Percentiles rank a stretch among this genome's conserved stretches.
Evolutionary conservation across 2,113 vertebrate genomes (phyloP).

Genomic region (Rhadina sibilatrix): DNA sequence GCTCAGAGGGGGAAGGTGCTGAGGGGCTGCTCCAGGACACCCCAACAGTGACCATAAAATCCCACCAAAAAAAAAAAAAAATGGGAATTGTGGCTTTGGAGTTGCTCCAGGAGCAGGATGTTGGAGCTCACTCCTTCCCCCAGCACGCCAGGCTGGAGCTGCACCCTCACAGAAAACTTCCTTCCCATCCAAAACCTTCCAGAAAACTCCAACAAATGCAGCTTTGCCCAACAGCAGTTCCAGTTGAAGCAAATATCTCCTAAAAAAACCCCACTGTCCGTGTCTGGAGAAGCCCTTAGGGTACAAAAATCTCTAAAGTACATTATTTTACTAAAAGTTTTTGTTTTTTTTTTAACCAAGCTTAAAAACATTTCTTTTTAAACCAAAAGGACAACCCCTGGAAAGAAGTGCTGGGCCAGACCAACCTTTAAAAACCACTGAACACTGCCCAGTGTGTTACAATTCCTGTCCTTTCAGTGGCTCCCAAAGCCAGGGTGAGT

Average conservation of each 20-base stretch:
- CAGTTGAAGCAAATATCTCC: rapidly evolving
- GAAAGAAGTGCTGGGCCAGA: neutral
- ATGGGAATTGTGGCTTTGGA: neutral
- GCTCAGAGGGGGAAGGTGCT: rapidly evolving
- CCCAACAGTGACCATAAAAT: no score
- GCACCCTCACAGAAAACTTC: neutral
- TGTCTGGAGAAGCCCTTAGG: neutral
- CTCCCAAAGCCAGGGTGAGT: neutral
- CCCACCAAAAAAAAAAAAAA: neutral
- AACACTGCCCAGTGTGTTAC: neutral
- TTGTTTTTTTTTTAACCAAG: neutral
- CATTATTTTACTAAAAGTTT: neutral
- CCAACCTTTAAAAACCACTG: neutral
- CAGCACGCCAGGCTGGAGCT: neutral
- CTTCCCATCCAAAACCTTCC: rapidly evolving
- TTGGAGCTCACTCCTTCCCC: neutral
- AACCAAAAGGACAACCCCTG: neutral
- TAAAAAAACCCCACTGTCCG: rapidly evolving
- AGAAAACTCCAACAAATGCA: rapidly evolving
- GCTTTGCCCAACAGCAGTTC: neutral
- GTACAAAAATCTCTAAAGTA: neutral
- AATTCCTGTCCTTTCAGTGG: neutral
- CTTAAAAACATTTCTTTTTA: neutral
- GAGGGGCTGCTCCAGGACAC: neutral
- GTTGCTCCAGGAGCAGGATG: rapidly evolving